Percentiles rank a stretch among this genome's conserved stretches.
phyloP scores from a whole-genome alignment of 2,888 invertebrate species.

The Agrypnus murinus region DNA sequence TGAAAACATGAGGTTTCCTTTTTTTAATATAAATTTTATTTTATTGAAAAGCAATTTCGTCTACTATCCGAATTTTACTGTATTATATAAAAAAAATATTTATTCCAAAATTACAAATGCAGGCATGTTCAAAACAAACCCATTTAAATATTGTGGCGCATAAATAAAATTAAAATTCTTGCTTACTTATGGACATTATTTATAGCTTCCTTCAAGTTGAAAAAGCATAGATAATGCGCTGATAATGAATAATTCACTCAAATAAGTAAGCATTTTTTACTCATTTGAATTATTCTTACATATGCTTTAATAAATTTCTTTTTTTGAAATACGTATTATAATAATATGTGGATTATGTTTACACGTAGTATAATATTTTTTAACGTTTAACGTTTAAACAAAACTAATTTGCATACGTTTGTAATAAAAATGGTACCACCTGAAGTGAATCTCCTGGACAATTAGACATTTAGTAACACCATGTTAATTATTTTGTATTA shows the following conservation, averaged over 20 bases:
- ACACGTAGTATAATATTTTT: slow-evolving; percentile 28
- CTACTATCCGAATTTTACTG: too few species aligned
- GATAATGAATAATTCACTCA: slow-evolving; percentile 59
- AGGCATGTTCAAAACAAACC: slow-evolving; percentile 31
- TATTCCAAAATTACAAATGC: slow-evolving; percentile 30
- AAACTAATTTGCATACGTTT: slow-evolving; percentile 2
- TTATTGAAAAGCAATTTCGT: too few species aligned
- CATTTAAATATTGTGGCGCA: slow-evolving; percentile 38
- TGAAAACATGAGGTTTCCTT: slow-evolving; percentile 28
- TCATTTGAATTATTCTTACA: slow-evolving; percentile 47
- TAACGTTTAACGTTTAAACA: slow-evolving; percentile 21
- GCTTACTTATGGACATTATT: slow-evolving; percentile 57
- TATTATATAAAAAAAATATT: too few species aligned
- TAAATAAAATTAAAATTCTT: slow-evolving; percentile 47
- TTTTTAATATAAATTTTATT: too few species aligned
- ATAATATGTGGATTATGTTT: slow-evolving; percentile 35
- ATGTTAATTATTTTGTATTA: too few species aligned
- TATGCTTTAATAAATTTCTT: slow-evolving; percentile 42
- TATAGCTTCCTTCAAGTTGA: slow-evolving; percentile 60
- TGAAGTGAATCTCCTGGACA: slow-evolving; percentile 33
- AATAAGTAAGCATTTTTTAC: slow-evolving; percentile 44
- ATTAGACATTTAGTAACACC: slow-evolving; percentile 20
- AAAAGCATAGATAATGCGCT: slow-evolving; percentile 57
- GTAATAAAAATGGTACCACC: slow-evolving; percentile 9
- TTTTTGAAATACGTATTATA: neutral